Evolutionary conservation across 2,888 invertebrate species (phyloP).

Genomic region (Mythimna ferrago): DNA sequence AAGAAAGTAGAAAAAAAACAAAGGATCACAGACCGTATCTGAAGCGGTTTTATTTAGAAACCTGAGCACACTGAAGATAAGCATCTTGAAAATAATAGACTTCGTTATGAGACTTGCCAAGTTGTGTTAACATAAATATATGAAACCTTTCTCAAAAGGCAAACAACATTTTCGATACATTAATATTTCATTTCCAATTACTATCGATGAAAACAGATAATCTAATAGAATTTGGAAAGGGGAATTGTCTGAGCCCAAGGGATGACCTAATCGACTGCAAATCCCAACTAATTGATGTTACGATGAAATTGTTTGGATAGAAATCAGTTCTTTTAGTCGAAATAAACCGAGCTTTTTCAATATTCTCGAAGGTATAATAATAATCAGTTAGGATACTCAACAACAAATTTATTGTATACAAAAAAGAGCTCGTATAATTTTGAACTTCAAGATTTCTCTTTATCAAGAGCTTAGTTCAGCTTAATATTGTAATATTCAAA

Average conservation of each 20-base stretch:
- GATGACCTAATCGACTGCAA: conserved; percentile 45
- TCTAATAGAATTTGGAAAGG: conserved; percentile 39
- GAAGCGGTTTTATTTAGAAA: conserved; percentile 42
- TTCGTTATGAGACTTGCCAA: conserved; percentile 9
- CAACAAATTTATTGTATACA: neutral
- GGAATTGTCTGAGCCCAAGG: conserved; percentile 25
- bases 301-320: conserved; percentile 6
- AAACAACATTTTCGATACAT: conserved; percentile 35
- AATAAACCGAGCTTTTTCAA: neutral
- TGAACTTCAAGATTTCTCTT: neutral
- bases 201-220: conserved; percentile 47
- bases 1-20: conserved; percentile 38
- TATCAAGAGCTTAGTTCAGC: neutral
- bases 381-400: neutral
- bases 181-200: conserved; percentile 59
- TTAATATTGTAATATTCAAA: conserved; percentile 7
- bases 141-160: conserved; percentile 1
- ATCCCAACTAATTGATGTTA: conserved; percentile 45
- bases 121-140: conserved; percentile 30
- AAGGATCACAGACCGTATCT: conserved; percentile 33
- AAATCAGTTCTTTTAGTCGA: neutral
- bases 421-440: no score
- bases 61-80: conserved; percentile 23
- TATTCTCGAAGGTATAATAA: neutral
- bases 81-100: conserved; percentile 33